These are phyloP conservation scores for Ophiothrix spiculata DNA, from an alignment of 35 echinoderm and acorn worm species.

Conservation along the genomic window DNA sequence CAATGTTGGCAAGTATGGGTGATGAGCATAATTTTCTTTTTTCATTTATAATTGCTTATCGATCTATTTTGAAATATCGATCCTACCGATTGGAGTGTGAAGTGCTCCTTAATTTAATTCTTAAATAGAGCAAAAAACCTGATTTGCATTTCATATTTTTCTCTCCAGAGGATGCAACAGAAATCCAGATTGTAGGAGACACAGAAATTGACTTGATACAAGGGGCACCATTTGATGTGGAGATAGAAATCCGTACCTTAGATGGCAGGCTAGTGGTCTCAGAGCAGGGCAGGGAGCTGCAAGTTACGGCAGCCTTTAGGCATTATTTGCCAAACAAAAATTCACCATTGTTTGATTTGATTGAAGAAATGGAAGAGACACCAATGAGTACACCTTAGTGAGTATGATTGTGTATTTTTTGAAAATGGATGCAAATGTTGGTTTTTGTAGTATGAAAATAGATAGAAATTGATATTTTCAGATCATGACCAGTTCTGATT, in stretches of 20 bases:
- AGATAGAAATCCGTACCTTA: constrained; percentile 65
- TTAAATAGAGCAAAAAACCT: background rate
- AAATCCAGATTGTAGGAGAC: constrained; percentile 48
- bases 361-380: constrained; percentile 92
- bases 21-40: too few species aligned
- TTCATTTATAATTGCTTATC: too few species aligned
- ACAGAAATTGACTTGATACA: constrained; percentile 57
- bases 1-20: too few species aligned
- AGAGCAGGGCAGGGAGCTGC: constrained; percentile 61
- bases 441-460: too few species aligned
- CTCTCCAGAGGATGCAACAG: constrained; percentile 63
- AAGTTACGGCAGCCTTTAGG: constrained; percentile 76
- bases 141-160: background rate
- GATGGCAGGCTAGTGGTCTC: constrained; percentile 56
- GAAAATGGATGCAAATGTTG: too few species aligned
- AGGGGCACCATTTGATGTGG: constrained; percentile 66
- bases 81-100: background rate
- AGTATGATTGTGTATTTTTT: too few species aligned
- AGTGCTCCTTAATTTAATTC: background rate
- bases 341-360: constrained; percentile 75
- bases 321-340: constrained; percentile 69
- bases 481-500: too few species aligned
- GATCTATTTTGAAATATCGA: too few species aligned
- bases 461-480: too few species aligned
- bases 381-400: constrained; percentile 80